Evolutionary conservation across 2,113 vertebrate species (phyloP).

Genomic region (Nesospiza acunhae): DNA sequence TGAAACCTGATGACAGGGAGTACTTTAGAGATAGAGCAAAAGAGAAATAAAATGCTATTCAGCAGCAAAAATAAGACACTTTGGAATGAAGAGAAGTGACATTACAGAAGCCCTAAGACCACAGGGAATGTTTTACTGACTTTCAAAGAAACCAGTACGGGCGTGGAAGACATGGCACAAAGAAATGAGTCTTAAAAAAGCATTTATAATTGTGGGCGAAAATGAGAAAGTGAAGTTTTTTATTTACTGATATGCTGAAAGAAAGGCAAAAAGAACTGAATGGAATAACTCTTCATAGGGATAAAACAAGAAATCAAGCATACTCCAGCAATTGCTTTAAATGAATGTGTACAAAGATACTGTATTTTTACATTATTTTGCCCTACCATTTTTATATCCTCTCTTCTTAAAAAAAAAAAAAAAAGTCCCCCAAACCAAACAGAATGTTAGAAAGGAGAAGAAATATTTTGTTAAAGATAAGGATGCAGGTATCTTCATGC

Average conservation of each 20-base stretch:
- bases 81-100: not conserved
- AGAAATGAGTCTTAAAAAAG: not conserved
- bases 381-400: not conserved
- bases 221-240: not conserved
- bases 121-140: not conserved
- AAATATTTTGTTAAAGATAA: not conserved
- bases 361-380: not conserved
- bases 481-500: not conserved
- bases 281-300: not conserved
- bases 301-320: not conserved
- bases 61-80: not conserved
- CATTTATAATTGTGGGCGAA: not conserved
- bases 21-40: not conserved
- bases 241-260: not conserved
- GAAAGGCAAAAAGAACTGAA: not conserved
- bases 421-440: too few relatives aligned
- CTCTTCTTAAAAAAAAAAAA: not conserved
- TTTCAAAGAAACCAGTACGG: not conserved
- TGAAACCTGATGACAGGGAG: not conserved
- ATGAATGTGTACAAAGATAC: not conserved
- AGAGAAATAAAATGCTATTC: not conserved
- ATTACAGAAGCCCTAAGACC: not conserved
- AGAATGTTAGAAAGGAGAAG: not conserved
- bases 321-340: not conserved
- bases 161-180: not conserved